phyloP scores from a whole-genome alignment of 2,888 invertebrate species.

The Yponomeuta sedellus region DNA sequence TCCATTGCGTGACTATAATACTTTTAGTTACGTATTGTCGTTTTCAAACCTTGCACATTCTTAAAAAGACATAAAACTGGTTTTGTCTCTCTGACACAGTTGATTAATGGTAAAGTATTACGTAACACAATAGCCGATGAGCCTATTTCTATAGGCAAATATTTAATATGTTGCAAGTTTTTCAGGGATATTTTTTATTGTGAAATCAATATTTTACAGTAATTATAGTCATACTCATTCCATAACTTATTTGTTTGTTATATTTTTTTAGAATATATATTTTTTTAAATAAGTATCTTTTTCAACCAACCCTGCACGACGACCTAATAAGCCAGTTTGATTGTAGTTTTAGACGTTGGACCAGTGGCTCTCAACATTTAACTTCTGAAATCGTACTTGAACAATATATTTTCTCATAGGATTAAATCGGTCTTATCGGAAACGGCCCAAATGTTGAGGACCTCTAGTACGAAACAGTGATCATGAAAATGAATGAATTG shows the following conservation, averaged over 20 bases:
- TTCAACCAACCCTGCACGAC: not conserved
- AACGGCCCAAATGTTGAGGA: slow-evolving; percentile 15
- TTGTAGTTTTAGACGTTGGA: slow-evolving; percentile 8
- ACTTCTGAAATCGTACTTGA: slow-evolving; percentile 6
- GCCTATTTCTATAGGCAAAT: too few relatives aligned
- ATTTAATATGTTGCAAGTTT: not conserved
- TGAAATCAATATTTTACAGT: not conserved
- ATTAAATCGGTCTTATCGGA: not conserved
- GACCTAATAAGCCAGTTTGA: not conserved
- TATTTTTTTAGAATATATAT: not conserved
- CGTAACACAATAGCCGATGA: too few relatives aligned
- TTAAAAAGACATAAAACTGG: too few relatives aligned
- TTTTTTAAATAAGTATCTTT: not conserved
- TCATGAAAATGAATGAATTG: slow-evolving; percentile 62
- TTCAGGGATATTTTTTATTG: not conserved
- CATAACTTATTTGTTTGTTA: not conserved
- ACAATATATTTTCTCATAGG: slow-evolving; percentile 7
- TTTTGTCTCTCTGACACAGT: too few relatives aligned
- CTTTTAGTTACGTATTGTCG: too few relatives aligned
- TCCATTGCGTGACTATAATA: too few relatives aligned
- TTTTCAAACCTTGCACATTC: too few relatives aligned
- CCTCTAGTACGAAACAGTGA: slow-evolving; percentile 44
- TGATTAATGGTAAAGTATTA: too few relatives aligned
- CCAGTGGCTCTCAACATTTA: slow-evolving; percentile 13
- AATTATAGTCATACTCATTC: not conserved